Base-by-base conservation (phyloP, 2,797 vertebrate species). In the Spea hammondii region DNA sequence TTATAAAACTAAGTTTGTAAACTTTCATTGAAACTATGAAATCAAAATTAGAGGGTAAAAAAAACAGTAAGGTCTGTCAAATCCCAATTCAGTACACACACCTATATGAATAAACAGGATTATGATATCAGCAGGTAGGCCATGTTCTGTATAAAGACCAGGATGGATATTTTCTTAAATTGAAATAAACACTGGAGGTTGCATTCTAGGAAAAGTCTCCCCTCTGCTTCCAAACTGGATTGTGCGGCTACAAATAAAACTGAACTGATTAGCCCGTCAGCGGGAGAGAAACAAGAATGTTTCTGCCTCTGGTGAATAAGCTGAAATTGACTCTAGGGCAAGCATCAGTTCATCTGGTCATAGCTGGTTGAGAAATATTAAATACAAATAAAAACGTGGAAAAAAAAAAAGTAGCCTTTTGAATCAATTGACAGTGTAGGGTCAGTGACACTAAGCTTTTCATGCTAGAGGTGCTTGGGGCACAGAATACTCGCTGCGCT, bases 241-340 rank as follows among this genome's bases (percentile, higher is more conserved):
- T 74, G 46, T 71, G 60, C 72, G 46, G 75, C 66, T 71, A 9
- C 65, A 78, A 85, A 78, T 72, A 84, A 83, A 57, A 51, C 65
- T 72, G 75, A 60, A 51, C 83, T 82, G 69, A 74, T 73, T 76
- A 82, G 71, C 79, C 55, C 72, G 73, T 69, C 72, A 76, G 78
- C 5, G 13, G 77, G 5, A 7, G 85, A 84, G 76, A 84, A 83
- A 77, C 60, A 74, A 84, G 44, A 82, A 59, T 59, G 8, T 50
- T 79, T 74, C 67, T 54, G 78, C 76, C 54, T 59, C 75, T 59
- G 82, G 82, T 80, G 67, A 54, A 83, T 68, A 71, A 73, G 71
- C 59, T 74, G 78, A 83, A 82, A 73, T 32, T 65, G 77, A 46
- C 77, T 57, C 5, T 49, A 78, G 73, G 78, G 8, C 44, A 49